Evolutionary conservation across 2,888 invertebrate species (phyloP).

Genomic region (Kuschelorhynchus macadamiae): DNA sequence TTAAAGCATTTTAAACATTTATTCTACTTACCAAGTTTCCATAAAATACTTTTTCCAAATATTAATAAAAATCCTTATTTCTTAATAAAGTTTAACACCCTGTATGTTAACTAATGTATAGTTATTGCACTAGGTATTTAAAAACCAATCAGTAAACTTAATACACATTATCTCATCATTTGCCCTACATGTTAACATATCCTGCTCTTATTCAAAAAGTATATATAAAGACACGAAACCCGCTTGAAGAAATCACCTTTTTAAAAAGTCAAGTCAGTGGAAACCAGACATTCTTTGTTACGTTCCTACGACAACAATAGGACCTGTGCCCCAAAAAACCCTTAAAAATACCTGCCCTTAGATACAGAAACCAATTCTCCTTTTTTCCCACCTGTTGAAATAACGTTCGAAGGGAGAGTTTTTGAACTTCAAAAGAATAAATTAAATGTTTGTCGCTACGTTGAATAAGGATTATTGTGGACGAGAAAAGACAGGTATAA

Average conservation of each 20-base stretch:
- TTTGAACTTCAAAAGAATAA: not conserved
- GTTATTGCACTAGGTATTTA: too few relatives aligned
- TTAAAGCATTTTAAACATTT: too few relatives aligned
- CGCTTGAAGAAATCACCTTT: not conserved
- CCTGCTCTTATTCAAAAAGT: too few relatives aligned
- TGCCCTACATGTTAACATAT: too few relatives aligned
- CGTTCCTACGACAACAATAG: slow-evolving; percentile 33
- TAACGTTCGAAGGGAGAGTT: slow-evolving; percentile 19
- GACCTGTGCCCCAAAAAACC: slow-evolving; percentile 31
- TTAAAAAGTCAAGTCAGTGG: slow-evolving; percentile 14
- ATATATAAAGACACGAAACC: slow-evolving; percentile 20
- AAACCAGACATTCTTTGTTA: not conserved
- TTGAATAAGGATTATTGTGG: not conserved
- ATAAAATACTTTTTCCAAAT: too few relatives aligned
- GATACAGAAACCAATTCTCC: not conserved
- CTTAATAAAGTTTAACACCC: too few relatives aligned
- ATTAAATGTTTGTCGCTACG: not conserved
- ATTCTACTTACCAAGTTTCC: too few relatives aligned
- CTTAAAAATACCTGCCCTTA: slow-evolving; percentile 25
- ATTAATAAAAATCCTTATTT: too few relatives aligned
- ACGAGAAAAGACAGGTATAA: too few relatives aligned
- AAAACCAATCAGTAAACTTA: too few relatives aligned
- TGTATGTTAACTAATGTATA: too few relatives aligned
- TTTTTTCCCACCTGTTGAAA: slow-evolving; percentile 29
- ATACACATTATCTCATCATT: too few relatives aligned